Conservation (phyloP, 2,797 vertebrate genomes). For the Ctenochaetus hawaiiensis region DNA sequence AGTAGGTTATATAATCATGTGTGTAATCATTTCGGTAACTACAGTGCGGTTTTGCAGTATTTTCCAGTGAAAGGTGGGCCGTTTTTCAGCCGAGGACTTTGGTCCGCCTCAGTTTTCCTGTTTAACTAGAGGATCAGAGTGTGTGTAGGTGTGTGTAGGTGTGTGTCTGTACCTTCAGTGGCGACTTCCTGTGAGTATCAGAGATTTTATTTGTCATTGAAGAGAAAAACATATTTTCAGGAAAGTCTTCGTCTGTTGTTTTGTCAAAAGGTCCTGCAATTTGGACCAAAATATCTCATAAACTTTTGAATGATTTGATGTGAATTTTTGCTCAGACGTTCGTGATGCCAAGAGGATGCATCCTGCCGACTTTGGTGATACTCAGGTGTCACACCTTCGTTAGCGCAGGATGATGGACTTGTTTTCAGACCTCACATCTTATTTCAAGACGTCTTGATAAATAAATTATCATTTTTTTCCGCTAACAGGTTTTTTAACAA, state of each 20-base stretch:
- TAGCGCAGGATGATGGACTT: no score
- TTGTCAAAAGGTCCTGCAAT: no score
- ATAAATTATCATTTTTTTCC: no score
- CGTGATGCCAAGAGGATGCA: no score
- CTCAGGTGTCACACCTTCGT: no score
- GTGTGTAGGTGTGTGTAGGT: background rate
- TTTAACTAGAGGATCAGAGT: background rate
- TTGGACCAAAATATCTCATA: background rate
- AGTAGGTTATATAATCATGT: conserved; percentile 57
- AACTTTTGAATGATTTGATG: background rate
- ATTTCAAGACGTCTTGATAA: no score
- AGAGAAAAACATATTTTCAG: background rate
- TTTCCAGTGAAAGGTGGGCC: conserved; percentile 1
- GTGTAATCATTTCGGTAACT: conserved; percentile 23
- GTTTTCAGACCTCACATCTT: no score
- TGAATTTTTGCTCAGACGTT: background rate
- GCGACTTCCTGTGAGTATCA: background rate
- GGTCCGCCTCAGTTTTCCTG: conserved; percentile 21
- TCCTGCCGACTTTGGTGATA: no score
- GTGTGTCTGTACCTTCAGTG: background rate
- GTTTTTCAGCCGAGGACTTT: conserved; percentile 12
- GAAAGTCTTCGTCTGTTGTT: background rate
- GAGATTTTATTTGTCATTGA: background rate
- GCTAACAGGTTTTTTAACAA: no score
- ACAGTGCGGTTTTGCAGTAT: background rate